These are phyloP conservation scores for Limonius californicus DNA, from an alignment of 1,140 invertebrate genomes.

Conservation along the genomic window DNA sequence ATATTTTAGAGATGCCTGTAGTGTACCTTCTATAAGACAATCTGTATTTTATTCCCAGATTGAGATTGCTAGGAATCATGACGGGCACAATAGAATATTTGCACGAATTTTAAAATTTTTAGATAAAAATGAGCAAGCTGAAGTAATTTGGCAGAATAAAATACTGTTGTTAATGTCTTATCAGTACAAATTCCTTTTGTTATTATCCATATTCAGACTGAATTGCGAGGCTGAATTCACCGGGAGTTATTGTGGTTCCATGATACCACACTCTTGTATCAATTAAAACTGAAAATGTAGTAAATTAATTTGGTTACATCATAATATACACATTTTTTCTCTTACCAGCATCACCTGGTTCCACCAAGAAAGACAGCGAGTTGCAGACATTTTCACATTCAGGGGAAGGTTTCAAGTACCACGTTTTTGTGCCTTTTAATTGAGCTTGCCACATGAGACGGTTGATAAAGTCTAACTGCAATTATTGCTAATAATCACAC, in stretches of 20 bases:
- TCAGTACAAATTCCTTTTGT: not conserved
- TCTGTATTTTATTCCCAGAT: no score
- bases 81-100: no score
- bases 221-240: slow-evolving; percentile 84
- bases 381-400: slow-evolving; percentile 82
- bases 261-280: slow-evolving; percentile 94
- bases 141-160: not conserved
- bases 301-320: not conserved
- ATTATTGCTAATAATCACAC: no score
- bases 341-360: slow-evolving; percentile 82
- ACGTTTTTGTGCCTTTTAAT: slow-evolving; percentile 79
- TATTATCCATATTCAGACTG: slow-evolving; percentile 86
- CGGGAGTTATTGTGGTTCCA: slow-evolving; percentile 75
- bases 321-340: not conserved
- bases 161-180: slow-evolving; percentile 10
- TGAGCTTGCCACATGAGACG: slow-evolving; percentile 93
- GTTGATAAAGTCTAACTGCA: slow-evolving; percentile 86
- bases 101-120: no score
- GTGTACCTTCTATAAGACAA: no score
- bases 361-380: slow-evolving; percentile 70
- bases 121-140: no score
- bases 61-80: no score
- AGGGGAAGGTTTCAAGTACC: slow-evolving; percentile 79
- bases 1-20: no score
- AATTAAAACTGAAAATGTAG: slow-evolving; percentile 61